A percentile compares a stretch with the other conserved stretches of the same genome.
Evolutionary conservation across 2,888 invertebrate species (phyloP).

Genomic region (Leptinotarsa peninsularis): DNA sequence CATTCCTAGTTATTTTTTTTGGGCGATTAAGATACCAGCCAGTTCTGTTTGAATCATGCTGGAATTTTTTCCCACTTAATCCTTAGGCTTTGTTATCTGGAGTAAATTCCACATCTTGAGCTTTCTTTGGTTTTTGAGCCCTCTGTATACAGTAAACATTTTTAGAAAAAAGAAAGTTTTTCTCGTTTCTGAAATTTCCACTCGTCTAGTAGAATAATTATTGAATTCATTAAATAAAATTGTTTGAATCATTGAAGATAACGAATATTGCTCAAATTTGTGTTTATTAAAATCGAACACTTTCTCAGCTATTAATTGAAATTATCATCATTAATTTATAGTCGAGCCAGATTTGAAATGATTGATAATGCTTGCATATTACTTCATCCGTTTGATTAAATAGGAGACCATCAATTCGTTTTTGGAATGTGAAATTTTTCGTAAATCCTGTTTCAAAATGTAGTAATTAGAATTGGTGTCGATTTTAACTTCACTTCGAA

Average conservation of each 20-base stretch:
- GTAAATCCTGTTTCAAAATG: neutral
- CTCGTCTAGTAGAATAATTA: no score
- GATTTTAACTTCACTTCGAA: no score
- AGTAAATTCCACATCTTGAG: no score
- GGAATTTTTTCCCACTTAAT: no score
- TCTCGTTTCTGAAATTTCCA: neutral
- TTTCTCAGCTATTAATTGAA: conserved; percentile 6
- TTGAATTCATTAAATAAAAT: neutral
- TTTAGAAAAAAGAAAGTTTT: neutral
- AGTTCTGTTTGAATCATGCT: no score
- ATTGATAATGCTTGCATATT: neutral
- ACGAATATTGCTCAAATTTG: neutral
- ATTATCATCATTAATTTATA: neutral
- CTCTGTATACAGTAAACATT: no score
- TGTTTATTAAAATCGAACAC: neutral
- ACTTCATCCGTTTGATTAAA: neutral
- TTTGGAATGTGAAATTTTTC: neutral
- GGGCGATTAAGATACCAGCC: no score
- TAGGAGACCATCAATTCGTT: neutral
- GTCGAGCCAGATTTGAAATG: no score
- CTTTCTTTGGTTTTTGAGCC: no score
- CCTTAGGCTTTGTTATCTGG: no score
- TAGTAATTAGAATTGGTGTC: neutral
- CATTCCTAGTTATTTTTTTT: no score
- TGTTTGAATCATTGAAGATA: neutral